Conservation (phyloP, 2,888 invertebrate genomes). For the Nomada hirtipes region DNA sequence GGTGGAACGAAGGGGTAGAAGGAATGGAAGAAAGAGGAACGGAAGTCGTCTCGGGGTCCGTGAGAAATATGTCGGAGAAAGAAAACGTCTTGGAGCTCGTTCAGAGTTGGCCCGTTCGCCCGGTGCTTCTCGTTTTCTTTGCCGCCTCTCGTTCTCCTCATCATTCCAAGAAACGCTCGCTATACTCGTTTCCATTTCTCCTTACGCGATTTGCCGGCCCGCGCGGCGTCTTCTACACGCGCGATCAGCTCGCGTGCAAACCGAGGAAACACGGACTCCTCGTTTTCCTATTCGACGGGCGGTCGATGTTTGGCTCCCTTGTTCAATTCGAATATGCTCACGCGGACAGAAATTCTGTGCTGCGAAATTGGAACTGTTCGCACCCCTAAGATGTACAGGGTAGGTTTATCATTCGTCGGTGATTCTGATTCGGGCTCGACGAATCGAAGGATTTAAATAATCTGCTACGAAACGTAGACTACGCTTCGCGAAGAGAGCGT, state of each 20-base stretch:
- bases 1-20: conserved; percentile 50
- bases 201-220: conserved; percentile 80
- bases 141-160: conserved; percentile 57
- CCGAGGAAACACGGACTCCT: not conserved
- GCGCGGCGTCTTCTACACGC: conserved; percentile 23
- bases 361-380: not conserved
- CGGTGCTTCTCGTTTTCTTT: conserved; percentile 56
- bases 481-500: not conserved
- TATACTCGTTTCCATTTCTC: conserved; percentile 81
- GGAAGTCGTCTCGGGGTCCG: conserved; percentile 65
- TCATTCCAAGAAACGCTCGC: conserved; percentile 76
- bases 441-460: not conserved
- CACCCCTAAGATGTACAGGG: not conserved
- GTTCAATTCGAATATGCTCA: not conserved
- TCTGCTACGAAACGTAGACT: not conserved
- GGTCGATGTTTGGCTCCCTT: not conserved
- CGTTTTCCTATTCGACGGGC: not conserved
- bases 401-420: not conserved
- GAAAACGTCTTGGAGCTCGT: conserved; percentile 56
- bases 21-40: conserved; percentile 62
- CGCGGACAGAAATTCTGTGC: not conserved
- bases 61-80: conserved; percentile 67
- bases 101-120: conserved; percentile 23
- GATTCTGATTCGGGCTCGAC: no score
- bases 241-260: conserved; percentile 46